A percentile compares a stretch with the other conserved stretches of the same genome.
Evolutionary conservation across 2,888 invertebrate genomes (phyloP).

Genomic region (Scaptomyza reducta): DNA sequence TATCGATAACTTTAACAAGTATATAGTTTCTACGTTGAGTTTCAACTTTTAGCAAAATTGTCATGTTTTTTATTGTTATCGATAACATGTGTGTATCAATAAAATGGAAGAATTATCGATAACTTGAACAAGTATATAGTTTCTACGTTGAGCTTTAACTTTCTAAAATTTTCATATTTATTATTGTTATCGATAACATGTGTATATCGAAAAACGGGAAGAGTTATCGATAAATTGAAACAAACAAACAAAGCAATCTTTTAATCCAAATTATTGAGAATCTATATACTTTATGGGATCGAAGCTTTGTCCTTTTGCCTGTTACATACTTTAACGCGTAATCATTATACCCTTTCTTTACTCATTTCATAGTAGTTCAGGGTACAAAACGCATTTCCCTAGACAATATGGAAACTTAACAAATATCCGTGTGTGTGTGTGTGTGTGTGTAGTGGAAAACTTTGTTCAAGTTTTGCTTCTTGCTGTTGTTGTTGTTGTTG

Average conservation of each 20-base stretch:
- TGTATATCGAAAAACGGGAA: not conserved
- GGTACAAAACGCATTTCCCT: constrained; percentile 49
- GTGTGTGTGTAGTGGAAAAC: constrained; percentile 24
- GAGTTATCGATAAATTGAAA: not conserved
- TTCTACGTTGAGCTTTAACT: no score
- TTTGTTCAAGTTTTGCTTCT: constrained; percentile 7
- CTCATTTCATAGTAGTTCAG: not conserved
- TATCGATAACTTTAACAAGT: no score
- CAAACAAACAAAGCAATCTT: no score
- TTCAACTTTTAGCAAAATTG: not conserved
- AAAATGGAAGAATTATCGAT: not conserved
- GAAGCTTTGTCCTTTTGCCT: no score
- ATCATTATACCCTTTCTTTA: not conserved
- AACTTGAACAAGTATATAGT: no score
- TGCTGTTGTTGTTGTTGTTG: constrained; percentile 11
- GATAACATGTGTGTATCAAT: not conserved
- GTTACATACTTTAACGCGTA: not conserved
- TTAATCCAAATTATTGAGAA: no score
- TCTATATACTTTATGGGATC: no score
- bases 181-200: no score
- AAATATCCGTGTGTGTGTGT: constrained; percentile 16
- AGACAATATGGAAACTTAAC: constrained; percentile 50
- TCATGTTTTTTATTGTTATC: not conserved
- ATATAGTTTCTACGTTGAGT: not conserved
- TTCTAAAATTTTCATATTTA: no score